Base-by-base conservation (phyloP, 2,888 invertebrate genomes). In the Lepetodrilus schrolli region DNA sequence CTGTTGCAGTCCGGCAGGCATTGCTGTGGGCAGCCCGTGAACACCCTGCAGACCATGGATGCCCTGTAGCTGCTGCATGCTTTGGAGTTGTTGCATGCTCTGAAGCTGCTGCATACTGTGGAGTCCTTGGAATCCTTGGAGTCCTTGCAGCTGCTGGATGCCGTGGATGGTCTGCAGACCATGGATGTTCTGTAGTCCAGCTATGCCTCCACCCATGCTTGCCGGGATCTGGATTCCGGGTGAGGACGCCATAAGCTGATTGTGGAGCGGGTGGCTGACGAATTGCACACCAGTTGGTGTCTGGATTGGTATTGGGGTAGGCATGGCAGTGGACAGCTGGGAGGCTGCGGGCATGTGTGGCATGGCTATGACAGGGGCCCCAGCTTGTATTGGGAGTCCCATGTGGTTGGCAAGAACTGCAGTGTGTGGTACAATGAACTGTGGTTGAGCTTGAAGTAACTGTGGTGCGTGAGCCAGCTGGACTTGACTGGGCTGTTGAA, bases 291-390 rank as follows among this genome's bases (percentile, higher is more conserved):
- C 72, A 4, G 77, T 68, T 48, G 78, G 51, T 10, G 74, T 21
- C 70, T 73, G 81, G 78, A 66, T 82, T 78, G 21, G 80, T 77
- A 69, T 78, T 72, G 36, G 78, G 76, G 58, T 78, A 74, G 47
- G 83, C 78, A 68, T 80, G 65, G 38, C 79, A 76, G 34, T 75
- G 21, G 37, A 70, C 13, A 79, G 50, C 50, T 80, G 74, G 7
- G 74, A 26, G 7, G 74, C 30, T 17, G 73, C 66, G 23, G 79
- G 74, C 38, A 77, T 74, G 49, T 84, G 83, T 4, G 85, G 82
- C 38, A 85, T 76, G 7, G 86, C 85, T 37, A 85, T 80, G 38
- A 88, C 75, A 1, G 87, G 87, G 21, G 85, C 84, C 1, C 87
- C 87, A 21, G 87, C 83, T 72, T 86, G 86, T 17, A 86, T 74